These are phyloP conservation scores for Equus quagga DNA, from an alignment of 2,113 vertebrate species.

Conservation along the genomic window DNA sequence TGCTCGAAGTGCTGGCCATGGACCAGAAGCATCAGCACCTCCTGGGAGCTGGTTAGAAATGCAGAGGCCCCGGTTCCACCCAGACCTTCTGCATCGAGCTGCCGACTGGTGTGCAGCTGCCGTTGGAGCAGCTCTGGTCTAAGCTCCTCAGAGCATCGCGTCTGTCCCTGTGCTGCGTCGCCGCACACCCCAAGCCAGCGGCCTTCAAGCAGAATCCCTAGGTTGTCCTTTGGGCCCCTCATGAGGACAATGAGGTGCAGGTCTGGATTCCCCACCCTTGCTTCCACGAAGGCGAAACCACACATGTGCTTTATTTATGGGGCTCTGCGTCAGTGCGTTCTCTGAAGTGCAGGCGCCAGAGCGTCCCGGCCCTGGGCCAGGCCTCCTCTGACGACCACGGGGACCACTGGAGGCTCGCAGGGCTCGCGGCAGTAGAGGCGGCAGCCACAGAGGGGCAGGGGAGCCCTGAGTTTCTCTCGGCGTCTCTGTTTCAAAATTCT, in stretches of 20 bases:
- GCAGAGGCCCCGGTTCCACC: neutral
- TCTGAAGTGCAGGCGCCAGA: neutral
- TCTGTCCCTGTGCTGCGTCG: too few relatives aligned
- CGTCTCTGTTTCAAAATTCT: accelerated
- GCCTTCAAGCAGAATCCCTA: neutral
- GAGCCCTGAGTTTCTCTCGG: neutral
- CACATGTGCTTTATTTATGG: neutral
- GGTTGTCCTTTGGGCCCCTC: neutral
- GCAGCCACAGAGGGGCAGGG: accelerated
- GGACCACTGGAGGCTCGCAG: accelerated
- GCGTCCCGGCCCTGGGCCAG: neutral
- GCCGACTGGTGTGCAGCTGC: accelerated
- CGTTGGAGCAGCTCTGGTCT: neutral
- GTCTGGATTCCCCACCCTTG: neutral
- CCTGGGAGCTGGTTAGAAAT: neutral
- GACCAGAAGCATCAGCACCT: neutral
- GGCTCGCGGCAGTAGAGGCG: neutral
- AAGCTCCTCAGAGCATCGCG: neutral
- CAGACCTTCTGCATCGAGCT: neutral
- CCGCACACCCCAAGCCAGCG: neutral
- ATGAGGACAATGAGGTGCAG: neutral
- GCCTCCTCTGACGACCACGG: neutral
- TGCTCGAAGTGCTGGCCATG: neutral
- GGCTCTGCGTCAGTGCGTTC: neutral
- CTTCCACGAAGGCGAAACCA: neutral